These are phyloP conservation scores for Drosophila insularis DNA, from an alignment of 1,140 invertebrate genomes.

Conservation along the genomic window DNA sequence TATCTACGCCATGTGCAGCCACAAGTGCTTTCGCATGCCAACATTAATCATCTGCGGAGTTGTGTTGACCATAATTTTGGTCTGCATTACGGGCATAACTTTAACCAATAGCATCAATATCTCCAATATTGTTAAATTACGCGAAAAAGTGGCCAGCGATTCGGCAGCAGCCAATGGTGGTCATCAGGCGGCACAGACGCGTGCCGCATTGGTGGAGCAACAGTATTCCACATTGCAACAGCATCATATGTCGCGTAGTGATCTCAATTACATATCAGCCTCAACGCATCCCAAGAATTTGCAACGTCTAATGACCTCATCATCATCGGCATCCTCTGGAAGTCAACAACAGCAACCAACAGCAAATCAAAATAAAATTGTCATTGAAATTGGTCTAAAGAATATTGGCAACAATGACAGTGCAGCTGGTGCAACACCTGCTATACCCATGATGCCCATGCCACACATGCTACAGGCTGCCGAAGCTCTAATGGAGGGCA, in stretches of 20 bases:
- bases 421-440: constrained; percentile 1
- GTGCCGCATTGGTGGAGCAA: constrained; percentile 75
- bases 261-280: constrained; percentile 77
- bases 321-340: neutral
- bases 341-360: constrained; percentile 10
- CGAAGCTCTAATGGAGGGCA: constrained; percentile 68
- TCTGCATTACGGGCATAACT: constrained; percentile 81
- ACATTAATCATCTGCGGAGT: constrained; percentile 79
- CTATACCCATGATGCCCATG: constrained; percentile 25
- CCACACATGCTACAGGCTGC: constrained; percentile 58
- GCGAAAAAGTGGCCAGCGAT: constrained; percentile 79
- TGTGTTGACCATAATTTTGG: constrained; percentile 77
- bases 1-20: constrained; percentile 72
- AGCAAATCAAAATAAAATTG: constrained; percentile 66
- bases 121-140: constrained; percentile 77
- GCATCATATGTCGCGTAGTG: constrained; percentile 74
- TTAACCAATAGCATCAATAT: constrained; percentile 81
- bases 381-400: constrained; percentile 72
- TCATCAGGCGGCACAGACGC: constrained; percentile 72
- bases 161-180: constrained; percentile 76
- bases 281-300: constrained; percentile 75
- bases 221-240: constrained; percentile 78
- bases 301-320: constrained; percentile 48
- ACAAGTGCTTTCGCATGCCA: constrained; percentile 81
- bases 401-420: constrained; percentile 33